Conservation (phyloP, 2,113 vertebrate species). For the Scomber colias region DNA sequence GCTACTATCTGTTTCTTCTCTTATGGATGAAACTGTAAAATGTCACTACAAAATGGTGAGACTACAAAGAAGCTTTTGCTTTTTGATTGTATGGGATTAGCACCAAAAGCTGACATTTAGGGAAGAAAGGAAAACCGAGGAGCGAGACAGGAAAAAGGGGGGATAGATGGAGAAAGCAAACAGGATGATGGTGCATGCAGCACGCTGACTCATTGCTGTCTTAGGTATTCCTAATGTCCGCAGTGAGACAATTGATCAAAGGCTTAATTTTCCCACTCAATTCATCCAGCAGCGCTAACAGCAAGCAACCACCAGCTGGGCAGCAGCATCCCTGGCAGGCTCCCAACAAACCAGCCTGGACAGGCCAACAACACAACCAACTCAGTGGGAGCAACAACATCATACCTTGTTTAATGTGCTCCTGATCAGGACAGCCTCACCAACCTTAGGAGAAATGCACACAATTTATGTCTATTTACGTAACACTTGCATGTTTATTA, state of each 20-base stretch:
- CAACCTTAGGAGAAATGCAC: neutral
- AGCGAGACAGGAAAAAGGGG: constrained; percentile 21
- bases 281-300: constrained; percentile 69
- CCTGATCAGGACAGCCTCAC: constrained; percentile 18
- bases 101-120: constrained; percentile 64
- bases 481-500: neutral
- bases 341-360: constrained; percentile 56
- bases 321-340: constrained; percentile 65
- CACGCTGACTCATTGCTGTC: constrained; percentile 74
- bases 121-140: constrained; percentile 44
- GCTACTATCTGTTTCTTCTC: constrained; percentile 26
- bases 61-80: constrained; percentile 34
- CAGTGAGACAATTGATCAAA: constrained; percentile 80
- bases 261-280: constrained; percentile 75
- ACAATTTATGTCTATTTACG: too few species aligned
- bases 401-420: neutral
- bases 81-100: constrained; percentile 46
- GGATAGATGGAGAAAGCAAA: constrained; percentile 35
- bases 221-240: constrained; percentile 74
- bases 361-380: constrained; percentile 39
- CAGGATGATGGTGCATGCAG: constrained; percentile 44
- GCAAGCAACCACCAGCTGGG: constrained; percentile 73
- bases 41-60: constrained; percentile 56
- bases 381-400: constrained; percentile 50
- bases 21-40: constrained; percentile 52